Percentiles rank a stretch among this genome's conserved stretches.
Conservation (phyloP, 2,797 vertebrate species). For the Gallirallus australis region DNA sequence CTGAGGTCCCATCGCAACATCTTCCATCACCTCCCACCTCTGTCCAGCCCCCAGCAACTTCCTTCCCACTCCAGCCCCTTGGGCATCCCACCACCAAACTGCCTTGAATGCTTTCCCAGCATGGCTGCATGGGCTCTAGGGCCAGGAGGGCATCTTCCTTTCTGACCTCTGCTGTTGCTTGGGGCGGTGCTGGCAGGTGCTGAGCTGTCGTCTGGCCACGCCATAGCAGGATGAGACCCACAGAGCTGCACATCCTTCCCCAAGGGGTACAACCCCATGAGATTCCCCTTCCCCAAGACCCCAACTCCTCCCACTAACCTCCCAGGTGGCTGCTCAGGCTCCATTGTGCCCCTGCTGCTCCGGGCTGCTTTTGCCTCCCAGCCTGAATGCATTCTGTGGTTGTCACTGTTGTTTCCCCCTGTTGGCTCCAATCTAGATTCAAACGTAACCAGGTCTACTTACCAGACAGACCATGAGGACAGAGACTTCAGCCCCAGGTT, state of each 20-base stretch:
- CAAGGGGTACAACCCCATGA: not conserved
- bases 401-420: conserved; percentile 52
- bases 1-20: not conserved
- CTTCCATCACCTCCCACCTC: not conserved
- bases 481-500: conserved; percentile 55
- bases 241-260: not conserved
- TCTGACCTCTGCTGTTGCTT: conserved; percentile 41
- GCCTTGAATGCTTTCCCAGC: conserved; percentile 14
- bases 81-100: not conserved
- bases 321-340: conserved; percentile 9
- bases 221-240: not conserved
- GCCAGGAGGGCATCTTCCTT: not conserved
- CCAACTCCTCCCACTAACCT: not conserved
- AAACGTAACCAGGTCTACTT: conserved; percentile 84
- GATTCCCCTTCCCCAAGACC: not conserved
- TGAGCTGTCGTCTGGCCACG: not conserved
- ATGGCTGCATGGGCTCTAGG: conserved; percentile 40
- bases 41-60: not conserved
- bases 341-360: not conserved
- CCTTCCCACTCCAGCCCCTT: not conserved
- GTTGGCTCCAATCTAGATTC: conserved; percentile 76
- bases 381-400: conserved; percentile 41
- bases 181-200: not conserved
- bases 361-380: not conserved
- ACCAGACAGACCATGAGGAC: conserved; percentile 76